These are phyloP conservation scores for Perithous albicinctus DNA, from an alignment of 2,888 invertebrate genomes.

Conservation along the genomic window DNA sequence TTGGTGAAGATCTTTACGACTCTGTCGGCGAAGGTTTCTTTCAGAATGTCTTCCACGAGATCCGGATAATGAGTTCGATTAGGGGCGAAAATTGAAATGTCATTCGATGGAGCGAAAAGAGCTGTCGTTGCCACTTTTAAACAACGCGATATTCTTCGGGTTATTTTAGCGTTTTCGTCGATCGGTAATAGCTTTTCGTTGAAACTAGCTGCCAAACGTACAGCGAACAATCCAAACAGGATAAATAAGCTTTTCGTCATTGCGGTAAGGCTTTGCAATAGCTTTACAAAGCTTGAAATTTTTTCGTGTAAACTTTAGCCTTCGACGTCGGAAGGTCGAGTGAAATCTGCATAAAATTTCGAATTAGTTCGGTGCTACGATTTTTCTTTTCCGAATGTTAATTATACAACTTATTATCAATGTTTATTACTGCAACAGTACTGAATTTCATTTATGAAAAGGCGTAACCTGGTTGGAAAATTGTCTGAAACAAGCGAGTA, in stretches of 20 bases:
- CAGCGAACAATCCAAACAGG: too few species aligned
- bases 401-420: too few species aligned
- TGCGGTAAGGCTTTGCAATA: too few species aligned
- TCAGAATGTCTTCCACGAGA: background rate
- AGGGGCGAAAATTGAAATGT: slow-evolving; percentile 5
- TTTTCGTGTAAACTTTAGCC: too few species aligned
- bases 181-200: background rate
- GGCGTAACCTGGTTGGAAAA: too few species aligned
- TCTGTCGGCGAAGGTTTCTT: background rate
- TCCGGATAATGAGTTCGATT: background rate
- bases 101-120: slow-evolving; percentile 31
- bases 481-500: background rate
- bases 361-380: too few species aligned
- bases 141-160: background rate
- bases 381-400: too few species aligned
- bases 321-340: background rate
- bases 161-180: background rate
- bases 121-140: background rate
- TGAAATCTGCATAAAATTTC: background rate
- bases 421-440: too few species aligned
- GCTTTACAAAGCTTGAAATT: too few species aligned
- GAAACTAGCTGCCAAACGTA: too few species aligned
- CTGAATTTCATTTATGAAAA: too few species aligned
- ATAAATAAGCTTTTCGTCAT: too few species aligned
- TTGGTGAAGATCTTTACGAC: background rate